Base-by-base conservation (phyloP, 2,888 invertebrate species). In the Elysia crispata region DNA sequence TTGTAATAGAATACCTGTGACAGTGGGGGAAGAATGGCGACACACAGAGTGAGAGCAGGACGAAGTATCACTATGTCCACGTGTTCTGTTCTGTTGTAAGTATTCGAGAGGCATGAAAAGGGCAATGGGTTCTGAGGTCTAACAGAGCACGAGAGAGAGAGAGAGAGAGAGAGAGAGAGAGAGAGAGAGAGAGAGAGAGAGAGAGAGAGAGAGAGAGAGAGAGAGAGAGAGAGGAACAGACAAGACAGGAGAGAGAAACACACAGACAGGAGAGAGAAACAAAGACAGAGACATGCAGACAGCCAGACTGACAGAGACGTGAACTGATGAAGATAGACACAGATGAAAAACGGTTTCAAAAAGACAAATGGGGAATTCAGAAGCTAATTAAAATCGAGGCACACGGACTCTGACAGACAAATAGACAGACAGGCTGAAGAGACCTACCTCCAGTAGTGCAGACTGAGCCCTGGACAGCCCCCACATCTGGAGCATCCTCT, bases 391-490 rank as follows among this genome's bases (percentile, higher is more conserved):
- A 75, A 66, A 77, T 67, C 73, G 73, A 74, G 69, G 60, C 28
- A 66, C n/a, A 31, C 13, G 25, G n/a, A n/a, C n/a, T n/a, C n/a
- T 30, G 57, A 77, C 11, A 64, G 41, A 54, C n/a, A 77, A 23
- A 54, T 18, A 67, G 77, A 77, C 30, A 15, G 62, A 49, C 31
- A 76, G 33, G 31, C 20, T 31, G 54, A 31, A 28, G 30, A 6
- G 23, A 54, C n/a, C 20, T 69, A 83, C 83, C 83, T 81, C 83
- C 83, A 83, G 72, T 83, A 83, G 72, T 83, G 83, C 50, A 81
- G 70, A 74, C 77, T 79, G 28, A 83, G 79, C 31, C 83, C 83
- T 20, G 83, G 83, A 57, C 83, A 83, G 33, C 74, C 74, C 57
- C 79, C 79, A 76, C 83, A 83, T 31, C 81, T 81, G 1, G 77